These are phyloP conservation scores for Planiliza haematocheilus DNA, from an alignment of 2,113 vertebrate species.

Conservation along the genomic window DNA sequence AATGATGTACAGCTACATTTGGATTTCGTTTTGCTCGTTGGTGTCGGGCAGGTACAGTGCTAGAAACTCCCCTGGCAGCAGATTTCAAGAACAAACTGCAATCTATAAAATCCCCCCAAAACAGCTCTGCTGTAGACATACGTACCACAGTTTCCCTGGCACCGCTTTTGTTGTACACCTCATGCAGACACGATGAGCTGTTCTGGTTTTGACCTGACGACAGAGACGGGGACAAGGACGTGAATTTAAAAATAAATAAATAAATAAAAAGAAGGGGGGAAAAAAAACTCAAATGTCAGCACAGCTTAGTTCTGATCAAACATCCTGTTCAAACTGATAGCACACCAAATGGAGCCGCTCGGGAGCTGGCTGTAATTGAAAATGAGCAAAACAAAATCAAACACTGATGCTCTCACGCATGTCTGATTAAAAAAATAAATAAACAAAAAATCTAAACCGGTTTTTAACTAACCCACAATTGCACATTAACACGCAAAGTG, in stretches of 20 bases:
- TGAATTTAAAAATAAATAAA: background rate
- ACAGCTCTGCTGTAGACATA: background rate
- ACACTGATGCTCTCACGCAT: slow-evolving; percentile 35
- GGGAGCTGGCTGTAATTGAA: slow-evolving; percentile 58
- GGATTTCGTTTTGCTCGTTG: slow-evolving; percentile 51
- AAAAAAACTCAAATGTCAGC: slow-evolving; percentile 58
- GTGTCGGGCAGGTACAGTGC: slow-evolving; percentile 65
- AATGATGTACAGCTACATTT: slow-evolving; percentile 63
- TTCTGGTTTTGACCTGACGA: slow-evolving; percentile 68
- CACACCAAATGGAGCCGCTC: slow-evolving; percentile 27
- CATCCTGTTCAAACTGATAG: slow-evolving; percentile 73
- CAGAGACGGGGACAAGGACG: slow-evolving; percentile 65
- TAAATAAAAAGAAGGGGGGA: too few species aligned
- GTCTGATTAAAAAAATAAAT: slow-evolving; percentile 14
- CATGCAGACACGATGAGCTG: slow-evolving; percentile 61
- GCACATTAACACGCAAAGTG: slow-evolving; percentile 9
- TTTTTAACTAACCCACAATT: slow-evolving; percentile 37
- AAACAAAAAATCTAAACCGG: slow-evolving; percentile 3
- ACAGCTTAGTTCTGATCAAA: slow-evolving; percentile 76
- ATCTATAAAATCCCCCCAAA: slow-evolving; percentile 12
- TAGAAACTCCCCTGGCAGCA: slow-evolving; percentile 33
- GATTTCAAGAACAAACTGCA: slow-evolving; percentile 21
- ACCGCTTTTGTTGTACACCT: slow-evolving; percentile 6
- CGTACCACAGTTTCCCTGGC: slow-evolving; percentile 2
- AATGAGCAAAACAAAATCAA: slow-evolving; percentile 62